Percentiles rank a stretch among this genome's conserved stretches.
Conservation (phyloP, 2,888 invertebrate species). For the Aspidapion aeneum region DNA sequence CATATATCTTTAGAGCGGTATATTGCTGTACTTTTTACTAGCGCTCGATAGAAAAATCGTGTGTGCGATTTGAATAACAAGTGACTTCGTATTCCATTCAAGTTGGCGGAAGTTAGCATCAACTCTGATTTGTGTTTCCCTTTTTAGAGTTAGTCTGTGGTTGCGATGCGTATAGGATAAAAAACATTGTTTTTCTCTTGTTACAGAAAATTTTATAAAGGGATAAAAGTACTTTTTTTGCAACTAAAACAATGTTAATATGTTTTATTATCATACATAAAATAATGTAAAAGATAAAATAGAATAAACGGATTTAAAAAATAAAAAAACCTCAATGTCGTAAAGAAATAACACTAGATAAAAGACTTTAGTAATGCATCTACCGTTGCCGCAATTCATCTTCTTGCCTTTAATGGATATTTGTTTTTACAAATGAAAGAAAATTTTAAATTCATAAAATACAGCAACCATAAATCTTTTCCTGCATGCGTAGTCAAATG, state of each 20-base stretch:
- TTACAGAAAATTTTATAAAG: neutral
- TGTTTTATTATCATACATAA: too few relatives aligned
- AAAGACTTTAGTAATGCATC: too few relatives aligned
- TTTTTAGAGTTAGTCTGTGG: slow-evolving; percentile 7
- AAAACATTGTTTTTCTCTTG: neutral
- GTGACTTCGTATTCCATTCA: slow-evolving; percentile 31
- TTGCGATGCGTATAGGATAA: neutral
- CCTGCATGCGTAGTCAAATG: too few relatives aligned
- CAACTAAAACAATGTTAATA: too few relatives aligned
- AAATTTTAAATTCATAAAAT: too few relatives aligned
- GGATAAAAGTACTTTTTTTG: too few relatives aligned
- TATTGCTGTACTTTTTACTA: neutral
- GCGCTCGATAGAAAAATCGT: neutral
- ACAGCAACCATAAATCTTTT: too few relatives aligned
- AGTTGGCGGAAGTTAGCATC: slow-evolving; percentile 28
- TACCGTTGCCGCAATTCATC: too few relatives aligned
- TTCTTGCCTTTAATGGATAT: too few relatives aligned
- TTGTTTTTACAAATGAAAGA: too few relatives aligned
- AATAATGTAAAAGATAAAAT: too few relatives aligned
- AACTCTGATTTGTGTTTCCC: slow-evolving; percentile 33
- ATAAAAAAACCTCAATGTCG: neutral
- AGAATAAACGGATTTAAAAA: neutral
- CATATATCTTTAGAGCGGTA: neutral
- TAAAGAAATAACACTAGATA: neutral
- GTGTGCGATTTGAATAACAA: slow-evolving; percentile 7